Conservation (phyloP, 2,113 vertebrate species). For the Daboia siamensis region DNA sequence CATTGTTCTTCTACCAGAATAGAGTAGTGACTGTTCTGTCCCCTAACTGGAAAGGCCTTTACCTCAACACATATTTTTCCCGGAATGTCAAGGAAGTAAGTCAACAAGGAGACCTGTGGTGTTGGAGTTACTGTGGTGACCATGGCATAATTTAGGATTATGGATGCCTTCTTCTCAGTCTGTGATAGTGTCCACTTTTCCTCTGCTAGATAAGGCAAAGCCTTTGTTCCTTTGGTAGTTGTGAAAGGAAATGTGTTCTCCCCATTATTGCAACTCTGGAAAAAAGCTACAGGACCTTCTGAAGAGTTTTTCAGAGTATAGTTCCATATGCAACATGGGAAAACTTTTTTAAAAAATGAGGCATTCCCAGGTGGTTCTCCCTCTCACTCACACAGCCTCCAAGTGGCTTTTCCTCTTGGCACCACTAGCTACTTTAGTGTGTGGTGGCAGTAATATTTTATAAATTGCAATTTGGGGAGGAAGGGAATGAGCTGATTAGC, state of each 20-base stretch:
- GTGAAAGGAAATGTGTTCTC: not conserved
- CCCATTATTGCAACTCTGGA: not conserved
- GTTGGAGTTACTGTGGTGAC: not conserved
- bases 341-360: not conserved
- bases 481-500: not conserved
- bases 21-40: not conserved
- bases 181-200: not conserved
- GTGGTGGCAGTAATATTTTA: not conserved
- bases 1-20: not conserved
- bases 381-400: not conserved
- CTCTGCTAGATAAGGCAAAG: not conserved
- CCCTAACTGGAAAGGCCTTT: not conserved
- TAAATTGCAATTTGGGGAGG: not conserved
- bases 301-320: not conserved
- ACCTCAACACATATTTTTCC: not conserved
- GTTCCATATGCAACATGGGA: not conserved
- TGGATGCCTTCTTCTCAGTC: not conserved
- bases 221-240: not conserved
- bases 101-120: rapidly evolving
- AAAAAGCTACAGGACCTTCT: not conserved
- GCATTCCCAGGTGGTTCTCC: not conserved
- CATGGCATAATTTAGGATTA: not conserved
- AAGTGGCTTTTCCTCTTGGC: not conserved
- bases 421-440: not conserved
- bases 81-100: not conserved